Percentiles rank a stretch among this genome's conserved stretches.
Evolutionary conservation across 2,113 vertebrate species (phyloP).

Genomic region (Mus musculus): GRCm39 chr12:65557001-65557500

Average conservation of each 20-base stretch:
- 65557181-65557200: neutral
- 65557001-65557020: neutral
- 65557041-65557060: too few species aligned
- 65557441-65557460: neutral
- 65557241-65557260: slow-evolving; percentile 24
- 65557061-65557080: too few species aligned
- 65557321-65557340: neutral
- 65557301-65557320: neutral
- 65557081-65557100: too few species aligned
- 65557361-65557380: neutral
- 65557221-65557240: slow-evolving; percentile 5
- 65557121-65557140: too few species aligned
- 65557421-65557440: neutral
- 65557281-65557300: neutral
- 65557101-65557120: too few species aligned
- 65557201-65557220: neutral
- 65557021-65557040: neutral
- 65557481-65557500: neutral
- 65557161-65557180: too few species aligned
- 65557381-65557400: neutral
- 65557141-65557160: too few species aligned
- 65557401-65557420: slow-evolving; percentile 7
- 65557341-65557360: neutral
- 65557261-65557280: slow-evolving; percentile 24
- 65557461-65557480: slow-evolving; percentile 13